These are phyloP conservation scores for Channa striata DNA, from an alignment of 2,797 vertebrate species.

Conservation along the genomic window DNA sequence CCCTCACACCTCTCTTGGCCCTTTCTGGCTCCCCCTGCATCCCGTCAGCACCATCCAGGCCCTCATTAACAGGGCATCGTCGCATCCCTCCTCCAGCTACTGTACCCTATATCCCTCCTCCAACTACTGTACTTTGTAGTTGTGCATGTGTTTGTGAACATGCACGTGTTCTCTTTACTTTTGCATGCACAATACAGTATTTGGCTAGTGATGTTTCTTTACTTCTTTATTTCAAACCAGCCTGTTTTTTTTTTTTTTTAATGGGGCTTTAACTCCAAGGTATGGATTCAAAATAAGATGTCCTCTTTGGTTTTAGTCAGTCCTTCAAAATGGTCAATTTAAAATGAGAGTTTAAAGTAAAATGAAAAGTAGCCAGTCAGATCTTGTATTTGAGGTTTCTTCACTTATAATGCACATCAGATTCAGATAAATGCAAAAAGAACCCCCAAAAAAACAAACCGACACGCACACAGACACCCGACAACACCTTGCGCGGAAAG, in stretches of 20 bases:
- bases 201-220: slow-evolving; percentile 22
- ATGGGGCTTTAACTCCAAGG: slow-evolving; percentile 10
- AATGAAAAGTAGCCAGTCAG: slow-evolving; percentile 21
- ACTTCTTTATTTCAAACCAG: slow-evolving; percentile 8
- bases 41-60: slow-evolving; percentile 68
- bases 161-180: slow-evolving; percentile 27
- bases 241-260: slow-evolving; percentile 27
- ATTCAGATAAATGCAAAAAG: no score
- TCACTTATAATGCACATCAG: slow-evolving; percentile 40
- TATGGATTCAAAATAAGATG: slow-evolving; percentile 19
- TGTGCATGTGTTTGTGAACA: slow-evolving; percentile 44
- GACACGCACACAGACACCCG: neutral
- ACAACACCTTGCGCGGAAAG: slow-evolving; percentile 16
- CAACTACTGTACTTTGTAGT: slow-evolving; percentile 13
- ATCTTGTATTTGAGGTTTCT: slow-evolving; percentile 45
- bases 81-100: slow-evolving; percentile 39
- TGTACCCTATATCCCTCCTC: slow-evolving; percentile 26
- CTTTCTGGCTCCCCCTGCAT: slow-evolving; percentile 62
- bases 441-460: no score
- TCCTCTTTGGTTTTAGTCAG: slow-evolving; percentile 20
- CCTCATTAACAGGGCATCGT: slow-evolving; percentile 75
- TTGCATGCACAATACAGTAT: neutral
- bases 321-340: slow-evolving; percentile 22
- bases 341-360: slow-evolving; percentile 35
- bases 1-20: slow-evolving; percentile 78